phyloP scores from a whole-genome alignment of 2,113 vertebrate genomes.

The Rafetus swinhoei region DNA sequence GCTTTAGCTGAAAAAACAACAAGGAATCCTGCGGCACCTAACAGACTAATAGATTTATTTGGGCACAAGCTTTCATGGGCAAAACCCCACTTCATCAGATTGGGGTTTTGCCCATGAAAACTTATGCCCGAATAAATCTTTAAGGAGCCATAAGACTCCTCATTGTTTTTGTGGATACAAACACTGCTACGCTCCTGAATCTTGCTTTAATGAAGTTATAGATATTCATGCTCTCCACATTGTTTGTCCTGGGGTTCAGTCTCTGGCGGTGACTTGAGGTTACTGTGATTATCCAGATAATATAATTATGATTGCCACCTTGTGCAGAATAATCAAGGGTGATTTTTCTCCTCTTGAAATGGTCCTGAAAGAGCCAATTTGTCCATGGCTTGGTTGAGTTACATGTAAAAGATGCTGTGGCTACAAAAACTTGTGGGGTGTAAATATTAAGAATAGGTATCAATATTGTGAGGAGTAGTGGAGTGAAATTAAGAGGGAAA shows the following conservation, averaged over 20 bases:
- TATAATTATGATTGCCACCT: fast-evolving
- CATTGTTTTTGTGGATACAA: no score
- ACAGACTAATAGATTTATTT: no score
- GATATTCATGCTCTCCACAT: not conserved
- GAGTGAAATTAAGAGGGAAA: not conserved
- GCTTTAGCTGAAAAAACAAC: not conserved
- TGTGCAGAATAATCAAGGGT: fast-evolving
- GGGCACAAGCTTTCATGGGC: no score
- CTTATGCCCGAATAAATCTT: no score
- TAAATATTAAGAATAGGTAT: not conserved
- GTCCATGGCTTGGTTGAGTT: not conserved
- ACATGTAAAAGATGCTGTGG: not conserved
- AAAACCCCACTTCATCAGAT: no score
- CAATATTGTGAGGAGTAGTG: not conserved
- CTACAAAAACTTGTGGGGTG: not conserved
- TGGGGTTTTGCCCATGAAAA: no score
- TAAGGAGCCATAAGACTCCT: no score
- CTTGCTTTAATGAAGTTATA: not conserved
- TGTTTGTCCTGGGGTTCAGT: not conserved
- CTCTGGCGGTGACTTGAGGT: not conserved
- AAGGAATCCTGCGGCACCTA: no score
- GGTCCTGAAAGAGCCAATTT: not conserved
- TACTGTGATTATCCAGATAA: not conserved
- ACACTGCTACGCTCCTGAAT: no score
- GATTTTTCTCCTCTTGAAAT: not conserved